A percentile compares a stretch with the other conserved stretches of the same genome.
Evolutionary conservation across 2,888 invertebrate genomes (phyloP).

Genomic region (Agrilus biguttatus): DNA sequence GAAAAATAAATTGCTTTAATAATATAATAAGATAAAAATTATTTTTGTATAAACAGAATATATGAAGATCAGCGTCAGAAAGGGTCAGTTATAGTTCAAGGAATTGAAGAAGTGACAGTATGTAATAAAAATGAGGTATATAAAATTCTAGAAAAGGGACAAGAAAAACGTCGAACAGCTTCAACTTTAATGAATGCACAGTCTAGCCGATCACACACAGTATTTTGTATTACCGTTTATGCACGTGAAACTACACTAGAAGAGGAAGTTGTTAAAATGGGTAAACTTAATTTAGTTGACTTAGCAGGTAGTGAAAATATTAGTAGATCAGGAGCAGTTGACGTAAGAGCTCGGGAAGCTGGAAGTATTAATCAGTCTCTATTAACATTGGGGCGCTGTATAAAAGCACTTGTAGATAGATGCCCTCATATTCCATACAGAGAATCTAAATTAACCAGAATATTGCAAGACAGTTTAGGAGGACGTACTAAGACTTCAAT

Average conservation of each 20-base stretch:
- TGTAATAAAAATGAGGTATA: constrained; percentile 79
- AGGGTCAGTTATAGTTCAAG: constrained; percentile 84
- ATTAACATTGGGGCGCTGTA: constrained; percentile 86
- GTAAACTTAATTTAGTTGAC: constrained; percentile 95
- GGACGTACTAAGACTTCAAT: constrained; percentile 95
- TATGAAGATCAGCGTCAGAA: constrained; percentile 67
- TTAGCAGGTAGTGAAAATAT: constrained; percentile 96
- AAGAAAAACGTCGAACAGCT: constrained; percentile 75
- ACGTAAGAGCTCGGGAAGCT: constrained; percentile 80
- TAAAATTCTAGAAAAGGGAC: constrained; percentile 75
- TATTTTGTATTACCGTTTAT: constrained; percentile 88
- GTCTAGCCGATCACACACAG: constrained; percentile 92
- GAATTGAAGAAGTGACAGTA: constrained; percentile 83
- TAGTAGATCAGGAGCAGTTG: constrained; percentile 84
- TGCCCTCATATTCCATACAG: constrained; percentile 91
- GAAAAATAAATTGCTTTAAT: neutral
- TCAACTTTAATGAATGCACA: constrained; percentile 88
- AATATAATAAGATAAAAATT: neutral
- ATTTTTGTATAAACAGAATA: constrained; percentile 31
- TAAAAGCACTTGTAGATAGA: constrained; percentile 84
- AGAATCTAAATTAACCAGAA: constrained; percentile 89
- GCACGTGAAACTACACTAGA: constrained; percentile 79
- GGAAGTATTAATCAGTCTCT: constrained; percentile 94
- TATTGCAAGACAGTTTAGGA: constrained; percentile 91
- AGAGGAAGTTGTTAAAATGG: constrained; percentile 84